phyloP scores from a whole-genome alignment of 2,888 invertebrate genomes.

The Stenurella melanura region DNA sequence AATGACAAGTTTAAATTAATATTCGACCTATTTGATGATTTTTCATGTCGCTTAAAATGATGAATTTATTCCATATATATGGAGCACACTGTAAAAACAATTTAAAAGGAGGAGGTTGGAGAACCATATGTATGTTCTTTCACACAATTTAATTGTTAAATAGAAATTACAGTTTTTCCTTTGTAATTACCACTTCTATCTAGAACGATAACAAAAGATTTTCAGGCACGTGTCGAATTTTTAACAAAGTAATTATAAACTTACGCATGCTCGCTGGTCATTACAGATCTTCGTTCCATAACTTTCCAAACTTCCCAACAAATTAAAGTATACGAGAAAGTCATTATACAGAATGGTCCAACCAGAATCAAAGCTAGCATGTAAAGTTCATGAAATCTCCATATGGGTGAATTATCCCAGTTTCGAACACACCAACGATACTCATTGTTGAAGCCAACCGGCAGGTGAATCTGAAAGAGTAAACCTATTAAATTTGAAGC shows the following conservation, averaged over 20 bases:
- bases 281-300: slow-evolving; percentile 76
- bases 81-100: no score
- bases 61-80: no score
- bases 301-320: slow-evolving; percentile 80
- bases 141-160: no score
- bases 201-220: background rate
- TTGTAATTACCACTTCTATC: no score
- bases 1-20: no score
- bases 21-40: no score
- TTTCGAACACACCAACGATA: slow-evolving; percentile 79
- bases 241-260: slow-evolving; percentile 52
- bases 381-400: slow-evolving; percentile 78
- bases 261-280: slow-evolving; percentile 76
- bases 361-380: slow-evolving; percentile 79
- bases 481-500: background rate
- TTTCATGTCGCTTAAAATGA: no score
- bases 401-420: slow-evolving; percentile 72
- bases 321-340: slow-evolving; percentile 79
- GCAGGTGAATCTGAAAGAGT: slow-evolving; percentile 65
- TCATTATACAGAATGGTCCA: slow-evolving; percentile 80
- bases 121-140: no score
- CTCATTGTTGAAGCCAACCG: slow-evolving; percentile 64
- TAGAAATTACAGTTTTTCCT: background rate
- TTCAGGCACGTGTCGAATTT: background rate
- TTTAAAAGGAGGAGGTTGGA: no score